Evolutionary conservation across 2,113 vertebrate genomes (phyloP), one percentile per base, ranked within the genome.

Genomic region (Ranitomeya variabilis): DNA sequence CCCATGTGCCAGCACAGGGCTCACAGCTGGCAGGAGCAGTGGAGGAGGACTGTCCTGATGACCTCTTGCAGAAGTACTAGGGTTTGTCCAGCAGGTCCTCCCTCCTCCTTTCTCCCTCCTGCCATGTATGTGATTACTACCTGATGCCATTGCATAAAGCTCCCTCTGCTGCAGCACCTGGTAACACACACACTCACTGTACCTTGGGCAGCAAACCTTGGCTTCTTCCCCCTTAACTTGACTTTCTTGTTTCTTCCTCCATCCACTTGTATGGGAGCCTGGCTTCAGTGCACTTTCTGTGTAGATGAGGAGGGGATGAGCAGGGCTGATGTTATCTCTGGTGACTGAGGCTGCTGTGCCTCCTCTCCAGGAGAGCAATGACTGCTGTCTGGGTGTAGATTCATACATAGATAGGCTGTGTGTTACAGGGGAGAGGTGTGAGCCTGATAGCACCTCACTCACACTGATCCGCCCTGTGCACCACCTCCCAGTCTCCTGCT

Each of bases 401-500:
- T 78, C 84, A 54, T 84, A 89, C 82, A 78, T 79, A 89, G 60
- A 89, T 88, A 77, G 69, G 69, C 71, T 77, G 45, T 45, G 71
- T 87, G 66, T 55, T 74, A 79, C 55, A 26, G 57, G 52, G 55
- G 87, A 88, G 87, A 88, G 87, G 80, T 83, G 80, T 88, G 80
- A 76, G 67, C n/a, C 80, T 54, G 87, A 51, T 66, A 45, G 62
- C 62, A 89, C 87, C 73, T 89, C 73, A 51, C 86, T 86, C 18
- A 10, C n/a, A 45, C 71, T 80, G 87, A 81, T n/a, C 87, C 87
- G 87, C 87, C 87, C 81, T 84, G 60, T 85, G 87, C 62, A 67
- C 87, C 62, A 57, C 87, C 87, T 89, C 87, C 87, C 87, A 37
- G 87, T 85, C 87, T 89, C 80, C n/a, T n/a, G 85, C 76, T 86